Base-by-base conservation (phyloP, 2,113 vertebrate genomes). In the Hystrix cristata region DNA sequence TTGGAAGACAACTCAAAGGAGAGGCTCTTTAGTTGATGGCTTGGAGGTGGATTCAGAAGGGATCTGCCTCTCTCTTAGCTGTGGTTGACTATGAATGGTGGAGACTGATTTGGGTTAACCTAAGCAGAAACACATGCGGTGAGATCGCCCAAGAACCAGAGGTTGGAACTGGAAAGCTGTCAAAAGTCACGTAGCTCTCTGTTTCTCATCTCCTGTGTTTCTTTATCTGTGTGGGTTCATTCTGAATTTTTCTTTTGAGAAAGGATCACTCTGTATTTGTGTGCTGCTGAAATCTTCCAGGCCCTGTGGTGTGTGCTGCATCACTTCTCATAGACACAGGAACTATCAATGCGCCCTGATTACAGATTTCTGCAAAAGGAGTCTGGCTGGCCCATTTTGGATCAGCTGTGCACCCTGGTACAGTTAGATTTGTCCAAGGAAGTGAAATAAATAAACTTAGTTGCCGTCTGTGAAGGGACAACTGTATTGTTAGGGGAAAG, bases 331-430 rank as follows among this genome's bases (percentile, higher is more conserved):
- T 34, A 55, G 48, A 23, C 7, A 3, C 18, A 55, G 62, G 18
- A 10, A 60, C 18, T 55, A 5, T 31, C 55, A 10, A 4, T 59
- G 43, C 5, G 16, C 92, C 46, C 11, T 55, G 18, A 14, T 43
- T 16, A 67, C n/a, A 83, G 3, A 83, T 79, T 90, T 65, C 60
- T 16, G 10, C 51, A 48, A 16, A 74, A 86, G 60, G 29, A 71
- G 3, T 65, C 34, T 23, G 27, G 57, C 82, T 74, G 84, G 59
- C 16, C 6, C 14, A 59, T 0, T 4, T 25, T 46, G 18, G 7
- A 9, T 65, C 31, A 67, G 2, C 57, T 38, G 23, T 78, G 91
- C 18, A n/a, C 51, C 48, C 10, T 81, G n/a, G 29, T 67, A 90
- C 23, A 38, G 14, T 79, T 14, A 31, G 38, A 21, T n/a, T 23